These are phyloP conservation scores for Momotus momota DNA, from an alignment of 2,797 vertebrate genomes.

Conservation along the genomic window DNA sequence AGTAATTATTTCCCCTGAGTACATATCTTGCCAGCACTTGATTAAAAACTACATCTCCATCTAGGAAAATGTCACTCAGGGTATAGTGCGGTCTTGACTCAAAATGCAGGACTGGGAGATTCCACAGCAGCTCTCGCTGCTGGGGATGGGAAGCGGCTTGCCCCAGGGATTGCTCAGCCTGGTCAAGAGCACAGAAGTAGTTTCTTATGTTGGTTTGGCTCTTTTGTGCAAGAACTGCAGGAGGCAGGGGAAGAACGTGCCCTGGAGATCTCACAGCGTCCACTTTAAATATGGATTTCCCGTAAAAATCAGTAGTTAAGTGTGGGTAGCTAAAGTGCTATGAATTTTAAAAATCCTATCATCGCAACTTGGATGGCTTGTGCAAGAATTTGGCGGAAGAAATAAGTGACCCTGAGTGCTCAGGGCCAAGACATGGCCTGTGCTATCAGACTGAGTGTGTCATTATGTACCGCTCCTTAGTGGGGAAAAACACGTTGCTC, in stretches of 20 bases:
- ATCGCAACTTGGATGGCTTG: neutral
- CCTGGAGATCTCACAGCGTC: neutral
- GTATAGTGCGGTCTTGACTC: neutral
- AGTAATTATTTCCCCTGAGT: neutral
- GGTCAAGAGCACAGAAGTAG: neutral
- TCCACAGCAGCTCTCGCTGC: neutral
- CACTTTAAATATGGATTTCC: neutral
- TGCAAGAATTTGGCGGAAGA: neutral
- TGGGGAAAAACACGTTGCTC: neutral
- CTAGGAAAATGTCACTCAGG: neutral
- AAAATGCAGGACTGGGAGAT: neutral
- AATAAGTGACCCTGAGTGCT: neutral
- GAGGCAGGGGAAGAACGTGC: accelerated
- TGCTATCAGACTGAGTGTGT: accelerated
- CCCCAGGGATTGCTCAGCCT: neutral
- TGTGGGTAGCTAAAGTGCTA: neutral
- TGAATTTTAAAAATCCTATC: neutral
- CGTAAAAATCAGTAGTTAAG: neutral
- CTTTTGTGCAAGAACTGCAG: neutral
- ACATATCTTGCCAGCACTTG: neutral
- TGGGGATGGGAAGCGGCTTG: accelerated
- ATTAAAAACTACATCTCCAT: neutral
- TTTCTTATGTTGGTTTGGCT: neutral
- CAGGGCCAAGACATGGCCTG: neutral
- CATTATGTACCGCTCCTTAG: neutral